Evolutionary conservation across 2,113 vertebrate genomes (phyloP), one percentile per base, ranked within the genome.

Genomic region (Engystomops pustulosus): DNA sequence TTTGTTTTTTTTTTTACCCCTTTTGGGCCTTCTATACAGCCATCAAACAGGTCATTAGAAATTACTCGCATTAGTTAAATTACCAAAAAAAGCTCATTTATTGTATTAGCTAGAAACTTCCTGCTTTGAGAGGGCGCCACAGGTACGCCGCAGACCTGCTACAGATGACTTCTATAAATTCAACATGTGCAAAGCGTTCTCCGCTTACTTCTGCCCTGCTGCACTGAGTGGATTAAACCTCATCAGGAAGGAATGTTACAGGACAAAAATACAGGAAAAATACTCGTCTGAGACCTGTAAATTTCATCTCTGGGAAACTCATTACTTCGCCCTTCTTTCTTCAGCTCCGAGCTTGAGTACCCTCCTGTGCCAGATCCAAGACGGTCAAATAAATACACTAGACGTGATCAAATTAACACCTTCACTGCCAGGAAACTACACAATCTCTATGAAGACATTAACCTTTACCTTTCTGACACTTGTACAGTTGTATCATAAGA

Each of bases 241-340:
- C 83, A 85, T 79, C 83, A 70, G 74, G 62, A 85, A 79, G 65
- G 83, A 85, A 85, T 85, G 83, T 79, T 85, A 85, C 75, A 85
- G 83, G 83, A 85, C 83, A 85, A 47, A 70, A 85, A 79, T 79
- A 55, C 75, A 85, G 83, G 83, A 79, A 85, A 84, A 85, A 85
- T 79, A 69, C 82, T 79, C 83, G 75, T 70, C 83, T 77, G 83
- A 85, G 83, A 85, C 83, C 83, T 85, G 83, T 85, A 85, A 85
- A 79, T 70, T 84, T 85, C 83, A 85, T 85, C 83, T 85, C 83
- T 85, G 83, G 83, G 83, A 85, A 85, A 85, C 74, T 78, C 83
- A 85, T 85, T 85, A 85, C 72, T 58, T 85, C n/a, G 68, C 83
- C 82, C 60, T 75, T 23, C 60, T 68, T 75, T 77, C 72, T 77